Evolutionary conservation across 2,888 invertebrate species (phyloP), one percentile per base, ranked within the genome.

Genomic region (Scaptomyza polygonia): DNA sequence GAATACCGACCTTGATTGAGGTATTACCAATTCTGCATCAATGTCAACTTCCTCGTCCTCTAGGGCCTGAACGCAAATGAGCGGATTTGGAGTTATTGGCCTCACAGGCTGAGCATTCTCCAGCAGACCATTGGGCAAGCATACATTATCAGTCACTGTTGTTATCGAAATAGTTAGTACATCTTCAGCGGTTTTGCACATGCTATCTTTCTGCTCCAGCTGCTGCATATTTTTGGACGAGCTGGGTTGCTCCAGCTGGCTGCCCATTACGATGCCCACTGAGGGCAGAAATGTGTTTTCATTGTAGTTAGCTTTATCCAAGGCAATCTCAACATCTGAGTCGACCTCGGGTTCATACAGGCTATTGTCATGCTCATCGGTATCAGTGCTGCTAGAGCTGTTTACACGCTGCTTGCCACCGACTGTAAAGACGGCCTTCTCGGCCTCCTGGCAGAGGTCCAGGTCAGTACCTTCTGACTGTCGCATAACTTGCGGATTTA

Each of bases 331-430:
- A 11, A 85, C 77, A 72, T 88, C 86, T 0, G 85, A 89, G 43
- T 90, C 90, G 5, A 81, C 68, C 34, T 92, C 91, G 2, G 92
- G 91, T 67, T 92, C 92, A 54, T 92, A 94, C 47, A 94, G 94
- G 76, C 95, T 95, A 16, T 94, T 95, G 14, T 94, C 94, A 67
- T 93, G 94, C 14, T 95, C 95, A 42, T 95, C 95, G 0, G 93
- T 93, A 57, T 93, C 93, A 49, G 94, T 94, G 85, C 93, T 94
- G 44, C 93, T 92, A 36, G 89, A 89, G 56, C 86, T 84, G 48
- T 77, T 73, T 12, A 71, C 68, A 30, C 86, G 86, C 0, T 77
- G 57, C 25, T 79, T 78, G 34, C 76, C 77, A 1, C 91, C 91
- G 3, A 91, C 84, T 0, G 86, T 80, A 47, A 91, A 91, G 14